A percentile compares a stretch with the other conserved stretches of the same genome.
Evolutionary conservation across 2,888 invertebrate genomes (phyloP).

Genomic region (Apamea anceps): DNA sequence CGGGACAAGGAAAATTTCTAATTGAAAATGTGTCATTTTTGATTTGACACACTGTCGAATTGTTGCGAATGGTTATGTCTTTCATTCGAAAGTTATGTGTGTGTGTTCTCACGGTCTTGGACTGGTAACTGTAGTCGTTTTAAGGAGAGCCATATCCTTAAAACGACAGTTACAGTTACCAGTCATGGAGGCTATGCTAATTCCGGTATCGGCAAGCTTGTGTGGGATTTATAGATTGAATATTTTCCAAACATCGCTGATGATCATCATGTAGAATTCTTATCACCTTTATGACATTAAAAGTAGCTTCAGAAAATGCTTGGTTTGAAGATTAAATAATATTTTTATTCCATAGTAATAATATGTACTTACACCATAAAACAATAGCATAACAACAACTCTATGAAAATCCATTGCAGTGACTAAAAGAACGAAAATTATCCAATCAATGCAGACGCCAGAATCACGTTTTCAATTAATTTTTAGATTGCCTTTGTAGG

Average conservation of each 20-base stretch:
- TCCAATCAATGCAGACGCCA: not conserved
- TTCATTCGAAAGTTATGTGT: not conserved
- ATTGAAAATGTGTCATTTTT: not conserved
- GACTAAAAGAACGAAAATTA: constrained; percentile 6
- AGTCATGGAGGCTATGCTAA: not conserved
- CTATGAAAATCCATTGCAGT: constrained; percentile 34
- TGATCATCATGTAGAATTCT: not conserved
- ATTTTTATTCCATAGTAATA: not conserved
- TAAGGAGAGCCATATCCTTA: too few species aligned
- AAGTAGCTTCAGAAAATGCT: not conserved
- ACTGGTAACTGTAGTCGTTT: too few species aligned
- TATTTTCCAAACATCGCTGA: not conserved
- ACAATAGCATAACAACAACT: constrained; percentile 17
- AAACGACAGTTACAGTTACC: not conserved
- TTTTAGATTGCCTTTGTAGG: constrained; percentile 34
- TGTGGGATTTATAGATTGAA: not conserved
- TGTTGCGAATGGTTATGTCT: not conserved
- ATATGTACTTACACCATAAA: constrained; percentile 40
- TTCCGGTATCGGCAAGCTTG: not conserved
- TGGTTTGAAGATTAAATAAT: not conserved
- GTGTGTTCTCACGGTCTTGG: too few species aligned
- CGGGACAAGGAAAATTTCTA: not conserved
- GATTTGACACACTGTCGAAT: not conserved
- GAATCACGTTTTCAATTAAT: constrained; percentile 36
- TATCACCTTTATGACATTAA: not conserved